phyloP scores from a whole-genome alignment of 1,140 invertebrate genomes.

The Drosophila busckii region DNA sequence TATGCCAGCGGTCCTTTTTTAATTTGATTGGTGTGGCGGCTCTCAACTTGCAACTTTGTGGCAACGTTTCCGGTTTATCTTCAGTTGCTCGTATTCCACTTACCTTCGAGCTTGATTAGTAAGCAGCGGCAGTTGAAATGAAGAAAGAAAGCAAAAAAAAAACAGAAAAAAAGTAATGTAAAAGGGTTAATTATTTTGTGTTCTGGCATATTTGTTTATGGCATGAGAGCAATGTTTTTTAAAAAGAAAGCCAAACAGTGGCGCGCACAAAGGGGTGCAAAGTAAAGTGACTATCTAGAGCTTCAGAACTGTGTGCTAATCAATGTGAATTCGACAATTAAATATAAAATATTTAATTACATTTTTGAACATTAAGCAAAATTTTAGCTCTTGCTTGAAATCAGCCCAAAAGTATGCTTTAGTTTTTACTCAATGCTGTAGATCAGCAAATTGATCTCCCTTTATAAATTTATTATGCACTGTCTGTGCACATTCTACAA shows the following conservation, averaged over 20 bases:
- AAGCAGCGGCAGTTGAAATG: neutral
- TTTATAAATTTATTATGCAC: neutral
- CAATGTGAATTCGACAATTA: too few species aligned
- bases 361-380: too few species aligned
- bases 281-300: too few species aligned
- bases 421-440: too few species aligned
- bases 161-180: too few species aligned
- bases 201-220: constrained; percentile 54
- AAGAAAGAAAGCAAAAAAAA: constrained; percentile 15
- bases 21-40: constrained; percentile 61
- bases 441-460: neutral
- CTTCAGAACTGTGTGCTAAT: too few species aligned
- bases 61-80: constrained; percentile 49
- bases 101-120: constrained; percentile 56
- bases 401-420: too few species aligned
- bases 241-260: neutral
- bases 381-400: too few species aligned
- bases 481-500: neutral
- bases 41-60: constrained; percentile 20
- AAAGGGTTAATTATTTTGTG: constrained; percentile 61
- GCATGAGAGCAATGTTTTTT: constrained; percentile 6
- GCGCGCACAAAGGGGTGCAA: neutral
- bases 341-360: too few species aligned
- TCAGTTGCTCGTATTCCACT: constrained; percentile 9
- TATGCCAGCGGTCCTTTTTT: constrained; percentile 39